These are phyloP conservation scores for Platalea minor DNA, from an alignment of 2,797 vertebrate genomes.

Conservation along the genomic window DNA sequence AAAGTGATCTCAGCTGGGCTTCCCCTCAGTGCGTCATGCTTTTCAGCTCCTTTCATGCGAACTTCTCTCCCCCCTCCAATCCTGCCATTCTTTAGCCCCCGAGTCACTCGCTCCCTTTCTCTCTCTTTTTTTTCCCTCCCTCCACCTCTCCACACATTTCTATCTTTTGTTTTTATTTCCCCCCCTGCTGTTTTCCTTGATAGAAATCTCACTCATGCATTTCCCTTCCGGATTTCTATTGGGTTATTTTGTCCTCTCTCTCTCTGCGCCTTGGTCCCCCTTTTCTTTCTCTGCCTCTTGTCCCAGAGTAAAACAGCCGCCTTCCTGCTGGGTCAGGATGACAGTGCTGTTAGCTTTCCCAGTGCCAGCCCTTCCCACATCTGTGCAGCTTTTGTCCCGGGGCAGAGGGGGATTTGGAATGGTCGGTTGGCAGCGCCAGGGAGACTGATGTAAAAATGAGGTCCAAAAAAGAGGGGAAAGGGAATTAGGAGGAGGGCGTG, in stretches of 20 bases:
- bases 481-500: constrained; percentile 57
- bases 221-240: constrained; percentile 76
- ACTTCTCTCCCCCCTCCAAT: constrained; percentile 1
- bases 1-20: constrained; percentile 47
- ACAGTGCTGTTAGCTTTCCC: constrained; percentile 66
- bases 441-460: constrained; percentile 75
- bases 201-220: constrained; percentile 79
- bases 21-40: constrained; percentile 31
- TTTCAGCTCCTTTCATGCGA: constrained; percentile 73
- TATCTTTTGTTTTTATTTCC: constrained; percentile 69
- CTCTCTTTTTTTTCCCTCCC: constrained; percentile 10
- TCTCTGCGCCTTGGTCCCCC: constrained; percentile 58
- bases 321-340: constrained; percentile 75
- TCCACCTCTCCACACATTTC: constrained; percentile 66
- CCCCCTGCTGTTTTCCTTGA: constrained; percentile 71
- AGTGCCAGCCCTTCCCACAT: constrained; percentile 76
- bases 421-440: constrained; percentile 75
- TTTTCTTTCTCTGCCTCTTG: constrained; percentile 71
- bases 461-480: constrained; percentile 31
- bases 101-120: constrained; percentile 30
- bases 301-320: constrained; percentile 62
- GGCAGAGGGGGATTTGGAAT: constrained; percentile 78
- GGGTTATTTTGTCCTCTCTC: constrained; percentile 71
- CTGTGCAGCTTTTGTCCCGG: constrained; percentile 75
- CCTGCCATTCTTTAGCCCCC: constrained; percentile 40